A percentile compares a stretch with the other conserved stretches of the same genome.
These are phyloP conservation scores for Otus sunia DNA, from an alignment of 2,113 vertebrate genomes.

Conservation along the genomic window DNA sequence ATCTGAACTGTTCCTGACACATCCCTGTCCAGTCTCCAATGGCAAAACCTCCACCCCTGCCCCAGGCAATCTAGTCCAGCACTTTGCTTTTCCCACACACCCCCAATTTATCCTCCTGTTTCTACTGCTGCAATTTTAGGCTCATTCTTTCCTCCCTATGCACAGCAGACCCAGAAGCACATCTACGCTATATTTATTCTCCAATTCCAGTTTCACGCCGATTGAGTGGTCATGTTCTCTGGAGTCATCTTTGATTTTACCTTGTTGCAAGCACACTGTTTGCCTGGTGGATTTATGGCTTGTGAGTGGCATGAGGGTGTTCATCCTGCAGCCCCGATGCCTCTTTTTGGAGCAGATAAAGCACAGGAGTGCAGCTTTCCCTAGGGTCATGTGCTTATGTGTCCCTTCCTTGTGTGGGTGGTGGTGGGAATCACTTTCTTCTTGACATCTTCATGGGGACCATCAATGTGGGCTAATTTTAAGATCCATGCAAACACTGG, in stretches of 20 bases:
- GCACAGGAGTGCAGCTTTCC: neutral
- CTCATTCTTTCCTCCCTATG: neutral
- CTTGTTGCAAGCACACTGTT: too few relatives aligned
- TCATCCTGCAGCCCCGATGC: neutral
- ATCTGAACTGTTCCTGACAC: neutral
- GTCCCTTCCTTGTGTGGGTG: neutral
- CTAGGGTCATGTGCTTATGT: rapidly evolving
- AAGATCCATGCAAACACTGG: rapidly evolving
- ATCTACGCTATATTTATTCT: neutral
- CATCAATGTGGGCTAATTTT: neutral
- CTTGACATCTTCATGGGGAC: neutral
- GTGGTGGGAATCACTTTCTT: neutral
- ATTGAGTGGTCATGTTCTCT: neutral
- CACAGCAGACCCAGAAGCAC: neutral
- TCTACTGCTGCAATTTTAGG: neutral
- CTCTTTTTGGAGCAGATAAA: neutral
- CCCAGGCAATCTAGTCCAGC: neutral
- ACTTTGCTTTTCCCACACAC: neutral
- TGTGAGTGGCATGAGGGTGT: neutral
- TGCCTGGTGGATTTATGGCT: neutral
- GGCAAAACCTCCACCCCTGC: neutral
- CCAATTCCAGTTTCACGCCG: neutral
- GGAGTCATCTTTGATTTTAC: neutral
- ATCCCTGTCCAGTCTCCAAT: neutral
- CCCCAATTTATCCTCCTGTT: neutral